Conservation (phyloP, 2,888 invertebrate genomes). For the Oasisia sp. region DNA sequence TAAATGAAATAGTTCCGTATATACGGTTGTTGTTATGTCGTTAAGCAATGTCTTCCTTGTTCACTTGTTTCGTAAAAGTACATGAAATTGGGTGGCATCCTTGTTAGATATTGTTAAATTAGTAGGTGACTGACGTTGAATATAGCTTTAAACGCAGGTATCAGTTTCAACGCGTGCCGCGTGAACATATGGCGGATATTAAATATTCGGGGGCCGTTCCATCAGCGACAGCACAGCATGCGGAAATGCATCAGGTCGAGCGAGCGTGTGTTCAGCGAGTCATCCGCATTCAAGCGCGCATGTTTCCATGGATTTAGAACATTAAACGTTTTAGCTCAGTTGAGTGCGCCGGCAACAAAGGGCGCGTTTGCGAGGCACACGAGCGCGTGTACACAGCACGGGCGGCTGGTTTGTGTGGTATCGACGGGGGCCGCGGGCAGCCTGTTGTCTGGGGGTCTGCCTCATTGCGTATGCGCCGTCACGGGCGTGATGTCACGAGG, state of each 20-base stretch:
- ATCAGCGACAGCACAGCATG: background rate
- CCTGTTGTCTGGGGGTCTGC: background rate
- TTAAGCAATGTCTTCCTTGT: no score
- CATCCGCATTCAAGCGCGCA: background rate
- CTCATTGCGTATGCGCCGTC: background rate
- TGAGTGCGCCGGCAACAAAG: background rate
- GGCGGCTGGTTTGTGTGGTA: background rate
- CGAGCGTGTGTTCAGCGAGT: background rate
- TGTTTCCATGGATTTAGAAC: conserved; percentile 17
- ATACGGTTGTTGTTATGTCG: no score
- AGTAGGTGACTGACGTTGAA: no score
- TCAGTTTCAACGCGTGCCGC: background rate
- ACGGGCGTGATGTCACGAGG: background rate
- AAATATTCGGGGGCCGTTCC: background rate
- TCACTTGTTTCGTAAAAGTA: no score
- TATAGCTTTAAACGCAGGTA: no score
- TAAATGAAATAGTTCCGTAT: no score
- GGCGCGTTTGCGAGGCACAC: background rate
- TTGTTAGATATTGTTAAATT: no score
- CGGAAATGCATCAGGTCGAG: background rate
- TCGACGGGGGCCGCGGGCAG: background rate
- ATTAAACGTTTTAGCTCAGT: background rate
- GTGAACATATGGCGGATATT: background rate
- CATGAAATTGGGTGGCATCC: no score
- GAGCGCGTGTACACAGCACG: conserved; percentile 4